Evolutionary conservation across 2,113 vertebrate genomes (phyloP).

Genomic region (Mastomys natalensis): DNA sequence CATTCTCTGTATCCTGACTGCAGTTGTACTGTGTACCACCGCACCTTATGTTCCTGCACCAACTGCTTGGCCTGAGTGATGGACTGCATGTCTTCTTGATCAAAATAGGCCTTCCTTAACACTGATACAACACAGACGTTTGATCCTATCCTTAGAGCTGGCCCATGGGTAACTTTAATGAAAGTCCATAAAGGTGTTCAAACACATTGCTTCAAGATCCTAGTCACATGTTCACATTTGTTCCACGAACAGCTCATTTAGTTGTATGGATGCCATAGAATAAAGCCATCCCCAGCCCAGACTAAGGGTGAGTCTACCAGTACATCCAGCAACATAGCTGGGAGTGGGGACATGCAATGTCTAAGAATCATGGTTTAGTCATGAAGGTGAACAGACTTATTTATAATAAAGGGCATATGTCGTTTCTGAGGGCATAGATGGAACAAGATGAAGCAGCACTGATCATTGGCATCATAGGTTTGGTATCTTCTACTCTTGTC

Average conservation of each 20-base stretch:
- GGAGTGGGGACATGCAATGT: neutral
- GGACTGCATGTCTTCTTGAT: neutral
- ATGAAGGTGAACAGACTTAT: slow-evolving; percentile 18
- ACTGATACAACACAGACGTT: too few species aligned
- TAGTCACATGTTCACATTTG: neutral
- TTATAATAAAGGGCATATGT: neutral
- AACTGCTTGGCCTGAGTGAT: neutral
- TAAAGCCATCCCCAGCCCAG: neutral
- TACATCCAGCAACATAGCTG: neutral
- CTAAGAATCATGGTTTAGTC: neutral
- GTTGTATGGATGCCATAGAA: neutral
- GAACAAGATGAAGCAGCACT: neutral
- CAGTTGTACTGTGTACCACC: neutral
- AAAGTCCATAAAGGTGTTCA: neutral
- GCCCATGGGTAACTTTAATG: neutral
- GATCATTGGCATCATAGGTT: neutral
- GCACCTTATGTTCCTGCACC: neutral
- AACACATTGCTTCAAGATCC: neutral
- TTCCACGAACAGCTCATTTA: neutral
- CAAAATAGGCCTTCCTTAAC: neutral
- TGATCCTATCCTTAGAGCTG: neutral
- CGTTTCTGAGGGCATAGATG: neutral
- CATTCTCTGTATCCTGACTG: neutral
- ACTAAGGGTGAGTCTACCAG: neutral
- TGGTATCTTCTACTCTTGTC: neutral